Conservation (phyloP, 2,888 invertebrate species). For the Rhogogaster chlorosoma region DNA sequence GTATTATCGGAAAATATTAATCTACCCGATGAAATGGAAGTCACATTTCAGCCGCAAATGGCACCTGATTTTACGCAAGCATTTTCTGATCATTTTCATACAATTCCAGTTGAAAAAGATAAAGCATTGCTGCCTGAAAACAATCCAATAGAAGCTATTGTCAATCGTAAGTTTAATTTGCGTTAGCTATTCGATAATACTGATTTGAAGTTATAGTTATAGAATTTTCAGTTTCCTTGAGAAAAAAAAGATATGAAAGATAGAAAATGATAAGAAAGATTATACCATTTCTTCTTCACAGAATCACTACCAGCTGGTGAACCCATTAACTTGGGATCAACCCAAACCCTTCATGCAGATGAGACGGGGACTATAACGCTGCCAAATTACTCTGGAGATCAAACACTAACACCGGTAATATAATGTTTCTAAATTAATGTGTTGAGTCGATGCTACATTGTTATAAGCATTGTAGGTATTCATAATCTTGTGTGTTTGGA, state of each 20-base stretch:
- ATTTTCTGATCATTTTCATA: slow-evolving; percentile 66
- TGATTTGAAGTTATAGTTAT: neutral
- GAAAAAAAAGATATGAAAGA: neutral
- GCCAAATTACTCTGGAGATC: slow-evolving; percentile 72
- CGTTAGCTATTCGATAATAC: neutral
- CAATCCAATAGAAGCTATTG: slow-evolving; percentile 54
- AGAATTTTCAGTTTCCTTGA: neutral
- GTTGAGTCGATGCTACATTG: neutral
- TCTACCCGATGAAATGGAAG: slow-evolving; percentile 62
- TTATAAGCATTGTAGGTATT: neutral
- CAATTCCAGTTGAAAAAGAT: slow-evolving; percentile 62
- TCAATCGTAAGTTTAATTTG: slow-evolving; percentile 60
- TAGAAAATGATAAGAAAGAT: neutral
- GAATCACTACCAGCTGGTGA: slow-evolving; percentile 65
- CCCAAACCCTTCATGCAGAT: slow-evolving; percentile 74
- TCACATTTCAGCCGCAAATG: slow-evolving; percentile 67
- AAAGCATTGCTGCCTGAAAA: slow-evolving; percentile 61
- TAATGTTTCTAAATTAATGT: neutral
- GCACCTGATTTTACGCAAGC: slow-evolving; percentile 65
- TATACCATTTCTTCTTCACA: slow-evolving; percentile 45
- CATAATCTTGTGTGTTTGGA: slow-evolving; percentile 2
- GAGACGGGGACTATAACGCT: slow-evolving; percentile 75
- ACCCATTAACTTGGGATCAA: slow-evolving; percentile 63
- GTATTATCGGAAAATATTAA: slow-evolving; percentile 61
- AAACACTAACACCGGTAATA: slow-evolving; percentile 73